Conservation (phyloP, 2,113 vertebrate genomes). For the Siphamia tubifer region DNA sequence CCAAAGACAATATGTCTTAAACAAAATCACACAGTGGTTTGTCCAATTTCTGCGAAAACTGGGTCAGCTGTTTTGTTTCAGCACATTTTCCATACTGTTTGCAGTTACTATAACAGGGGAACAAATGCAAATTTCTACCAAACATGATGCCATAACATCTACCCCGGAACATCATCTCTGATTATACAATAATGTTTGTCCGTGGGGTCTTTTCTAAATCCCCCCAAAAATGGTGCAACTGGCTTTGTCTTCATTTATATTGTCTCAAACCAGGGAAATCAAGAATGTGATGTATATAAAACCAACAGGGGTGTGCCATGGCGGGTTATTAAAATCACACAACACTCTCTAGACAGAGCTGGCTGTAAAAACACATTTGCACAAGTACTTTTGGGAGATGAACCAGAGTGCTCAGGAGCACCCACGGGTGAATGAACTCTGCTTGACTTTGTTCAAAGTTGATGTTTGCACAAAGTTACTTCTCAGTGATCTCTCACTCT, state of each 20-base stretch:
- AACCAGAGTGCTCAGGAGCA: slow-evolving; percentile 40
- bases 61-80: slow-evolving; percentile 34
- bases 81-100: slow-evolving; percentile 17
- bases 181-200: slow-evolving; percentile 5
- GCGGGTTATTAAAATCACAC: slow-evolving; percentile 26
- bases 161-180: not conserved
- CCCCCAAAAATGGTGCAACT: not conserved
- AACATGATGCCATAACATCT: not conserved
- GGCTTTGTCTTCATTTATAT: not conserved
- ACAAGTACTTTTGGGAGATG: slow-evolving; percentile 25
- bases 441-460: slow-evolving; percentile 72
- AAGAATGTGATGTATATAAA: slow-evolving; percentile 2
- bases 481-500: slow-evolving; percentile 57
- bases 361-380: slow-evolving; percentile 30
- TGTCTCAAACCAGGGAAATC: slow-evolving; percentile 21
- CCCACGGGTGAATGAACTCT: slow-evolving; percentile 56
- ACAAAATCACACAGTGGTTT: slow-evolving; percentile 32
- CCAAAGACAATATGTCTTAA: slow-evolving; percentile 22
- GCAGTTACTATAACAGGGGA: slow-evolving; percentile 21
- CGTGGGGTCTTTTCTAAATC: not conserved
- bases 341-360: slow-evolving; percentile 18
- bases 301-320: slow-evolving; percentile 7
- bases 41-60: slow-evolving; percentile 20
- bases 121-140: slow-evolving; percentile 15
- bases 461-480: slow-evolving; percentile 52